These are phyloP conservation scores for Eristalis pertinax DNA, from an alignment of 2,888 invertebrate genomes.

Conservation along the genomic window DNA sequence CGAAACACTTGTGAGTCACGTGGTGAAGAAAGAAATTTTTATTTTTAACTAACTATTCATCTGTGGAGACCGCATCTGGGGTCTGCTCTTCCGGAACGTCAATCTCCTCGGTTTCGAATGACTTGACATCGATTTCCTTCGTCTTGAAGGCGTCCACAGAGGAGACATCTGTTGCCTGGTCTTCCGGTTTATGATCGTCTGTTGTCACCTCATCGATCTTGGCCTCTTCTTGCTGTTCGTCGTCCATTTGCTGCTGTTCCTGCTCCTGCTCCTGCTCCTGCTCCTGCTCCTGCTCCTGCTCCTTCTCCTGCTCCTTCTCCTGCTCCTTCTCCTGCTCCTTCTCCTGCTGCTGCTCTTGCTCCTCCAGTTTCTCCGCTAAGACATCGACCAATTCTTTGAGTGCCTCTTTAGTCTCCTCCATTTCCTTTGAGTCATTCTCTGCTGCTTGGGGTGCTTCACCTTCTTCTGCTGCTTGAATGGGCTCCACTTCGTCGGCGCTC, in stretches of 20 bases:
- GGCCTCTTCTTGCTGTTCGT: neutral
- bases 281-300: neutral
- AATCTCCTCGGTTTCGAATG: conserved; percentile 39
- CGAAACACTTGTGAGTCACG: conserved; percentile 40
- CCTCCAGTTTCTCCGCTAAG: conserved; percentile 43
- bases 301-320: conserved; percentile 27
- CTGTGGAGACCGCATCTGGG: conserved; percentile 29
- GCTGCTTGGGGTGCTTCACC: neutral
- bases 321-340: too few species aligned
- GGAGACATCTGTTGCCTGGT: conserved; percentile 53
- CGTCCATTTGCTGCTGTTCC: neutral
- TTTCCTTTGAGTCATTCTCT: conserved; percentile 2
- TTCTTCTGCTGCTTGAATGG: conserved; percentile 15
- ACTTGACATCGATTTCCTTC: conserved; percentile 61
- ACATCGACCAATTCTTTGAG: conserved; percentile 47
- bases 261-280: neutral
- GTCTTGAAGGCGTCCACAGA: conserved; percentile 52
- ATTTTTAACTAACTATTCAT: conserved; percentile 52
- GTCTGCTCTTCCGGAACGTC: conserved; percentile 47
- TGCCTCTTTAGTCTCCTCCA: conserved; percentile 39
- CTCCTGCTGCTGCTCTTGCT: neutral
- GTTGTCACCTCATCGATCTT: neutral
- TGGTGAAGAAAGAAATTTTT: conserved; percentile 36
- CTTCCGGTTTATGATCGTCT: conserved; percentile 24
- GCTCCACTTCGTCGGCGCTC: neutral